Evolutionary conservation across 2,888 invertebrate genomes (phyloP).

Genomic region (Peribatodes rhomboidaria): DNA sequence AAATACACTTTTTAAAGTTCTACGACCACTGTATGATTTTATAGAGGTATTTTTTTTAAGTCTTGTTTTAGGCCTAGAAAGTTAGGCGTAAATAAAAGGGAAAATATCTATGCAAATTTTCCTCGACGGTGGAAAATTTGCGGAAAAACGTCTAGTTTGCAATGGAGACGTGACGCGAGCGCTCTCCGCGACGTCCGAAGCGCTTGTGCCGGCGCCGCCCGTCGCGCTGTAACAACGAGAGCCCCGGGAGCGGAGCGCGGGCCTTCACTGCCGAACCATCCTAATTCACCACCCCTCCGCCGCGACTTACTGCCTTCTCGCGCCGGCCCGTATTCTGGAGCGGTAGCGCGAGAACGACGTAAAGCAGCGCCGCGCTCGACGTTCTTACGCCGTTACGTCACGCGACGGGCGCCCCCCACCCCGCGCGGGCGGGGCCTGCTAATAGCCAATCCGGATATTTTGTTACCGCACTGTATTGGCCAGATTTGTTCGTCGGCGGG

Average conservation of each 20-base stretch:
- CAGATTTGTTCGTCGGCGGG: constrained; percentile 83
- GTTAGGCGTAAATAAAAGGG: constrained; percentile 35
- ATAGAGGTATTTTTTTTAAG: constrained; percentile 19
- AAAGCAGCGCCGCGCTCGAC: not conserved
- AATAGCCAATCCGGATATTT: constrained; percentile 88
- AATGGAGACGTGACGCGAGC: constrained; percentile 65
- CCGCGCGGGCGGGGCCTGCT: constrained; percentile 81
- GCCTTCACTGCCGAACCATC: constrained; percentile 61
- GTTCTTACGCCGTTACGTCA: constrained; percentile 53
- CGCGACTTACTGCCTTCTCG: constrained; percentile 58
- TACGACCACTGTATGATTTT: constrained; percentile 37
- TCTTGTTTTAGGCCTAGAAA: constrained; percentile 57
- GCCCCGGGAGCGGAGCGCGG: constrained; percentile 53
- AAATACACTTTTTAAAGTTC: constrained; percentile 30
- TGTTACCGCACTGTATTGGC: constrained; percentile 88
- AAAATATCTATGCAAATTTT: constrained; percentile 49
- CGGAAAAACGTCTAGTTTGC: constrained; percentile 52
- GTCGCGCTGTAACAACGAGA: constrained; percentile 63
- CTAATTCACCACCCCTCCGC: constrained; percentile 63
- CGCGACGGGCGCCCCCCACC: constrained; percentile 51
- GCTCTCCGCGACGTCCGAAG: constrained; percentile 78
- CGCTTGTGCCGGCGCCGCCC: constrained; percentile 78
- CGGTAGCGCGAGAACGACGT: constrained; percentile 33
- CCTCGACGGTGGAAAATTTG: constrained; percentile 59
- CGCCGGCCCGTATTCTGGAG: constrained; percentile 41